Evolutionary conservation across 2,113 vertebrate genomes (phyloP), one percentile per base, ranked within the genome.

Genomic region (Lota lota): DNA sequence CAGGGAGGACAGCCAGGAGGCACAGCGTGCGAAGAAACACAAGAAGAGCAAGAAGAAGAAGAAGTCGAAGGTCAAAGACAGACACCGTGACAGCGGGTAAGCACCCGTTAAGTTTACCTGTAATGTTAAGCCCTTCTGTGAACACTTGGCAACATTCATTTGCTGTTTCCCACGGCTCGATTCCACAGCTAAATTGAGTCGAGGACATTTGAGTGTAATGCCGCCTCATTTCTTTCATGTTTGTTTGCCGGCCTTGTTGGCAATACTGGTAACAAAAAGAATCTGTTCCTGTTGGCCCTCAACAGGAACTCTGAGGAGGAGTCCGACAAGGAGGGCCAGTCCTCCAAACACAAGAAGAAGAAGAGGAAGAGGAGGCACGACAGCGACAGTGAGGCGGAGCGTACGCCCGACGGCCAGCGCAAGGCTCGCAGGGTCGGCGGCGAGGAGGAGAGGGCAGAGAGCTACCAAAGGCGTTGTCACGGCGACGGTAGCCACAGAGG

Each of bases 31-130:
- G 0, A 94, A 92, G 76, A 96, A 94, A 88, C 91, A 90, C 70
- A 98, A 95, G 75, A 98, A 95, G 69, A 93, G 92, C 50, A 98
- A 97, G 92, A 98, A 97, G 84, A 97, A 94, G 83, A 96, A 95
- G 85, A 96, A 94, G 81, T 94, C 93, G 36, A 97, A 95, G 90
- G 95, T 95, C 71, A 95, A 93, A 87, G 93, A 93, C 78, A 82
- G 90, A 56, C 86, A 90, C n/a, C 87, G 85, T 3, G 92, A 93
- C 8, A 83, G 90, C 74, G 91, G 93, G 95, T 97, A 79, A 92
- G 90, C 72, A 3, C 19, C 5, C 19, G 22, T 17, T 22, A 14
- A 53, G 17, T 21, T 7, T 21, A 20, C 58, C 58, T 59, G 2
- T 20, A 59, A 21, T 21, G 51, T 53, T 33, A 6, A 33, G 28